These are phyloP conservation scores for Diplosoma virens DNA, from an alignment of 23 tunicate species.

Conservation along the genomic window DNA sequence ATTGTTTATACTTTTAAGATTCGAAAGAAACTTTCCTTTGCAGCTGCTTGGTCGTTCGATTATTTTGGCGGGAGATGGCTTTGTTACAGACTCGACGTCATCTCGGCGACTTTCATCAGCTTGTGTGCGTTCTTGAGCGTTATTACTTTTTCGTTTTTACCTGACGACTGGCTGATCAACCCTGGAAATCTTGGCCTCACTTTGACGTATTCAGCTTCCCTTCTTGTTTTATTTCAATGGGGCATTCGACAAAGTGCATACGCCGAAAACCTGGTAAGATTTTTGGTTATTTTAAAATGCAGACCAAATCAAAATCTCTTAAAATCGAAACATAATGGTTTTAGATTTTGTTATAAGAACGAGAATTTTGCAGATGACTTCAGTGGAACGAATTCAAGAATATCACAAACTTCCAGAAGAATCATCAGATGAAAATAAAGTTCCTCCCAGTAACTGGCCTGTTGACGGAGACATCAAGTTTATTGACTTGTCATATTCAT, in stretches of 20 bases:
- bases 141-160: neutral
- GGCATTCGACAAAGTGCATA: slow-evolving; percentile 74
- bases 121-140: slow-evolving; percentile 42
- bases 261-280: slow-evolving; percentile 86
- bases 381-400: slow-evolving; percentile 86
- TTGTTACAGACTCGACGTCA: slow-evolving; percentile 60
- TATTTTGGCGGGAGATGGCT: slow-evolving; percentile 68
- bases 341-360: too few species aligned
- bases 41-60: slow-evolving; percentile 84
- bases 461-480: slow-evolving; percentile 45
- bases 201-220: slow-evolving; percentile 48
- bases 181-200: slow-evolving; percentile 62
- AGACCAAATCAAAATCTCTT: too few species aligned
- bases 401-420: slow-evolving; percentile 67
- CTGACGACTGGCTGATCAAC: slow-evolving; percentile 5
- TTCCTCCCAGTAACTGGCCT: slow-evolving; percentile 67
- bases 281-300: too few species aligned
- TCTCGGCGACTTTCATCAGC: slow-evolving; percentile 54
- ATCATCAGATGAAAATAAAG: slow-evolving; percentile 8
- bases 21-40: too few species aligned
- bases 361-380: slow-evolving; percentile 76
- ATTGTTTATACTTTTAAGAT: too few species aligned
- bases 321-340: too few species aligned
- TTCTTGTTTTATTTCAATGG: slow-evolving; percentile 87
- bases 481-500: slow-evolving; percentile 47